Conservation (phyloP, 2,888 invertebrate genomes). For the Dicycla oo region DNA sequence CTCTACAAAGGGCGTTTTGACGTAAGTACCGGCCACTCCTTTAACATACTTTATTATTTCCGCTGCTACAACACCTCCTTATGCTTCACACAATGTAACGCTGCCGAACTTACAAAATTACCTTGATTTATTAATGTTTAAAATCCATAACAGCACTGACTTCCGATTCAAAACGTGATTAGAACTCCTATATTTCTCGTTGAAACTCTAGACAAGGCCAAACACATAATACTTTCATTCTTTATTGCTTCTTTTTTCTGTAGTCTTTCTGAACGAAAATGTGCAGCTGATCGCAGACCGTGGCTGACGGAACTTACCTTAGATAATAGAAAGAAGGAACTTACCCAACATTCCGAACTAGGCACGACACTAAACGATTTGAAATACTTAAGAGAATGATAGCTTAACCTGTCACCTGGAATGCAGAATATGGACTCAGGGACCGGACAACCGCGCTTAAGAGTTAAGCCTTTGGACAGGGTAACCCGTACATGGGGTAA, state of each 20-base stretch:
- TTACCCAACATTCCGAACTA: not conserved
- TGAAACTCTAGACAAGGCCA: not conserved
- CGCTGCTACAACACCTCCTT: constrained; percentile 23
- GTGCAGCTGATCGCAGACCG: not conserved
- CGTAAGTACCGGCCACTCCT: constrained; percentile 22
- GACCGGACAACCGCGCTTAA: too few relatives aligned
- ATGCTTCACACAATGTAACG: constrained; percentile 27
- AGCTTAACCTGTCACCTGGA: constrained; percentile 1
- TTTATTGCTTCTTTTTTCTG: not conserved
- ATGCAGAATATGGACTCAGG: constrained; percentile 15
- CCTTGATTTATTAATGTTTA: constrained; percentile 33
- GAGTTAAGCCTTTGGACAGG: too few relatives aligned
- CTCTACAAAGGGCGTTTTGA: constrained; percentile 27
- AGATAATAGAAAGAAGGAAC: too few relatives aligned
- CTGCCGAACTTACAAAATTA: constrained; percentile 12
- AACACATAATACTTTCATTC: not conserved
- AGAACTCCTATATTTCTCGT: not conserved
- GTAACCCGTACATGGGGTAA: too few relatives aligned
- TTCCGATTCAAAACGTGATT: constrained; percentile 14
- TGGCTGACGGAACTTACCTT: not conserved
- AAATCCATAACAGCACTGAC: not conserved
- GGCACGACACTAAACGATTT: not conserved
- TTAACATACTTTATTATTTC: constrained; percentile 54
- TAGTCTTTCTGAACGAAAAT: not conserved
- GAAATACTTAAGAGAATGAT: not conserved